These are phyloP conservation scores for Macrophya alboannulata DNA, from an alignment of 2,888 invertebrate species.

Conservation along the genomic window DNA sequence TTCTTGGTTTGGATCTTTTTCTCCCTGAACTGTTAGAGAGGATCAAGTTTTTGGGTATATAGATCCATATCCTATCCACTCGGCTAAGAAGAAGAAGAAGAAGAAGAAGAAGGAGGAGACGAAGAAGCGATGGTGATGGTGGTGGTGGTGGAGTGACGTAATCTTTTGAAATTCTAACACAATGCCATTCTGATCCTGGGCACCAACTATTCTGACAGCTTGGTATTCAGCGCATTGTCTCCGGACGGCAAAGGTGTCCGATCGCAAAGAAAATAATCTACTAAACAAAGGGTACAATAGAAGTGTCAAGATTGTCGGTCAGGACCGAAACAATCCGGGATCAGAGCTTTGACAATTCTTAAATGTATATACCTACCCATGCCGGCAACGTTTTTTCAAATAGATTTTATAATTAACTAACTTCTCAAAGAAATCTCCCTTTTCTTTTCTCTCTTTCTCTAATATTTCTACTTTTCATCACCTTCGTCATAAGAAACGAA, in stretches of 20 bases:
- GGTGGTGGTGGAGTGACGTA: conserved; percentile 34
- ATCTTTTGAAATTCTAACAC: conserved; percentile 48
- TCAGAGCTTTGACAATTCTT: conserved; percentile 45
- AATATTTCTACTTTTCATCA: neutral
- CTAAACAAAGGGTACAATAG: conserved; percentile 69
- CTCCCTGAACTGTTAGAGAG: neutral
- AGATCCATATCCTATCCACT: conserved; percentile 15
- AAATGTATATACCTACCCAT: neutral
- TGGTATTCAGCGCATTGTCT: conserved; percentile 63
- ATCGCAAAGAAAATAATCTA: conserved; percentile 69
- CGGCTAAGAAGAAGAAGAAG: neutral
- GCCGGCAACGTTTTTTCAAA: neutral
- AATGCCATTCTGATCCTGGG: conserved; percentile 46
- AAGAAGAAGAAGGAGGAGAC: neutral
- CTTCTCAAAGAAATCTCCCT: neutral
- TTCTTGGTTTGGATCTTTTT: neutral
- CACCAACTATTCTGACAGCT: conserved; percentile 47
- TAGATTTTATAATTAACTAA: neutral
- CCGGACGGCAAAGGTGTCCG: conserved; percentile 67
- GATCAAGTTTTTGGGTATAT: conserved; percentile 41
- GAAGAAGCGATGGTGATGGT: neutral
- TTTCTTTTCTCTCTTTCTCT: no score
- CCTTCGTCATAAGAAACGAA: no score
- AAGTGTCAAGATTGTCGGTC: conserved; percentile 64
- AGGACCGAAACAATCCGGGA: conserved; percentile 49